Evolutionary conservation across 2,888 invertebrate genomes (phyloP), one percentile per base, ranked within the genome.

Genomic region (Eupelmus urozonus): DNA sequence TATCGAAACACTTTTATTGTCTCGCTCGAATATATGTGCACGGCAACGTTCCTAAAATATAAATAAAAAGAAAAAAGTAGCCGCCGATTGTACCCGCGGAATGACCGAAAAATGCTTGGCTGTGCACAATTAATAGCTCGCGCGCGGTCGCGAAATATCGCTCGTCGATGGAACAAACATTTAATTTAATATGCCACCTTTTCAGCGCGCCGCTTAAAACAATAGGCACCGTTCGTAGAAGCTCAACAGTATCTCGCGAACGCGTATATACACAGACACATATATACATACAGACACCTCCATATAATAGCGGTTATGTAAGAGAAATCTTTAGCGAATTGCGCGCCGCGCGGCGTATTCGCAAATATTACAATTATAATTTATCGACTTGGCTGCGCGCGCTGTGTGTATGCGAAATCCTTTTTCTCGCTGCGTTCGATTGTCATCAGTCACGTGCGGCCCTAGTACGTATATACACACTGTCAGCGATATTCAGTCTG

Each of bases 141-240:
- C 60, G 40, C 60, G 18, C 20, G 49, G 23, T 13, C 5, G 29
- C 66, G 65, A 74, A 74, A 76, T 70, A 66, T 60, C 62, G 55
- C 60, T 27, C 66, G 70, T 65, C 71, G 71, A 65, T 67, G 51
- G 27, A 66, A 55, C 71, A 57, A 63, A 55, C 67, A 69, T 70
- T 75, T 65, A 74, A 71, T 75, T 74, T 65, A 74, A 74, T 78
- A 60, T 65, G 74, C 57, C 51, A 55, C 23, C 59, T 65, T 70
- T 65, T 70, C 29, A 67, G 63, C 74, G 11, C 20, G 53, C 29
- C 49, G 42, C 34, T 69, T 29, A 60, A 69, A 60, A 79, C 71
- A 79, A 74, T 75, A 34, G 66, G 57, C 65, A 57, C 49, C 60
- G 45, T 74, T 78, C 74, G 63, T 23, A 70, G 74, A 78, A 78